These are phyloP conservation scores for Agriopis leucophaearia DNA, from an alignment of 2,888 invertebrate species.

Conservation along the genomic window DNA sequence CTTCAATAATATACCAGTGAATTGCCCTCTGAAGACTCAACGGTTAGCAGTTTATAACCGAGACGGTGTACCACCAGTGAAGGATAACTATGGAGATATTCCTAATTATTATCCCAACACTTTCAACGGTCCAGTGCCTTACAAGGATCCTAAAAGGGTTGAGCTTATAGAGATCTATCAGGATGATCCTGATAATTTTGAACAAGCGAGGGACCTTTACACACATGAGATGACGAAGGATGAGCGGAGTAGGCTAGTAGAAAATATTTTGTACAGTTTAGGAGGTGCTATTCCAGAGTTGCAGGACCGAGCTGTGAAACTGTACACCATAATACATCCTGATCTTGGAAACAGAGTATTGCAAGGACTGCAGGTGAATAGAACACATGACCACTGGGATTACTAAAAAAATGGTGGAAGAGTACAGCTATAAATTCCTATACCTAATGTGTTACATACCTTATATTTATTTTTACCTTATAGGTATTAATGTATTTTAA, in stretches of 20 bases:
- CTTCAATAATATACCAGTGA: conserved; percentile 95
- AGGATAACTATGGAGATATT: conserved; percentile 92
- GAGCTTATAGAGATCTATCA: conserved; percentile 84
- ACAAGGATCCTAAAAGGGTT: conserved; percentile 84
- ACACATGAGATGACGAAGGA: conserved; percentile 90
- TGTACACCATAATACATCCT: conserved; percentile 92
- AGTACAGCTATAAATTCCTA: no score
- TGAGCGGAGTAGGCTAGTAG: conserved; percentile 90
- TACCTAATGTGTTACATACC: no score
- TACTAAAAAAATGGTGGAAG: conserved; percentile 31
- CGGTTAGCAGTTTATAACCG: conserved; percentile 93
- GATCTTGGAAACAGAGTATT: conserved; percentile 89
- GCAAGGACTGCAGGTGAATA: conserved; percentile 57
- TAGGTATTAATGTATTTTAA: no score
- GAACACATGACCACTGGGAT: conserved; percentile 54
- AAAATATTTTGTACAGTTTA: conserved; percentile 92
- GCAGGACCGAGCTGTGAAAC: conserved; percentile 88
- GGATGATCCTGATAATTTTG: conserved; percentile 94
- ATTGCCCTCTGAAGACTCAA: conserved; percentile 92
- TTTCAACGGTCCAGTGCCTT: conserved; percentile 92
- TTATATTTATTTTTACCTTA: no score
- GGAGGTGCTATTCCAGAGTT: conserved; percentile 89
- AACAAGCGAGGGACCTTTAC: conserved; percentile 93
- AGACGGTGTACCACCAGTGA: conserved; percentile 92
- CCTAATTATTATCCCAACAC: conserved; percentile 99